Base-by-base conservation (phyloP, 2,888 invertebrate genomes). In the Thecophora atra region DNA sequence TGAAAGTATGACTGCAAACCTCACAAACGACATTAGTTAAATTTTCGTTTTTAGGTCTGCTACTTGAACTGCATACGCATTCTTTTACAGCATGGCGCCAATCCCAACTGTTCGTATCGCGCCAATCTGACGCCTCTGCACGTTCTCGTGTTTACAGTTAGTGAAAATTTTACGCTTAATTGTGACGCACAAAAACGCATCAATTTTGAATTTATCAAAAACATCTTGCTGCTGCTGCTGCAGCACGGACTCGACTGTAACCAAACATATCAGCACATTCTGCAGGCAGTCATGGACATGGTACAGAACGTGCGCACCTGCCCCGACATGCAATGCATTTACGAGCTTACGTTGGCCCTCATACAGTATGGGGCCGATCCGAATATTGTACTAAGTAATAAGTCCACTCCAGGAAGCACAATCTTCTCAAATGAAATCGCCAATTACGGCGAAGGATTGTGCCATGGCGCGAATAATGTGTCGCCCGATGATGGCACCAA, bases 321-420 rank as follows among this genome's bases (percentile, higher is more conserved):
- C 71, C 87, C 88, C 67, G 93, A 93, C 81, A 89, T 93, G 80
- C 88, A 89, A 76, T 91, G 91, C 82, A 90, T 93, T 70, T 91
- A 92, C 81, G 91, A 91, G 80, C 88, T 93, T 79, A 90, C 92
- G 4, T 85, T 91, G 74, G 92, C 91, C 1, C 88, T 93, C 21
- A 89, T 93, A 63, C 92, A 92, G 83, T 92, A 92, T 81, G 93
- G 93, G 68, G 93, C 92, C 56, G 90, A 93, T 87, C 92, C 93
- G 19, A 91, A 92, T 81, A 87, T 91, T 72, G 89, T 89, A 77
- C 87, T 92, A 51, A 87, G 85, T 72, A 85, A 84, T 75, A 87
- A 86, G 73, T 82, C 83, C 7, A 85, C 86, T 37, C 81, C 83
- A 1, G 85, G 84, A 54, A 85, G 84, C 75, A 83, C 86, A 17